Conservation (phyloP, 2,797 vertebrate genomes). For the Tympanoctomys barrerae region DNA sequence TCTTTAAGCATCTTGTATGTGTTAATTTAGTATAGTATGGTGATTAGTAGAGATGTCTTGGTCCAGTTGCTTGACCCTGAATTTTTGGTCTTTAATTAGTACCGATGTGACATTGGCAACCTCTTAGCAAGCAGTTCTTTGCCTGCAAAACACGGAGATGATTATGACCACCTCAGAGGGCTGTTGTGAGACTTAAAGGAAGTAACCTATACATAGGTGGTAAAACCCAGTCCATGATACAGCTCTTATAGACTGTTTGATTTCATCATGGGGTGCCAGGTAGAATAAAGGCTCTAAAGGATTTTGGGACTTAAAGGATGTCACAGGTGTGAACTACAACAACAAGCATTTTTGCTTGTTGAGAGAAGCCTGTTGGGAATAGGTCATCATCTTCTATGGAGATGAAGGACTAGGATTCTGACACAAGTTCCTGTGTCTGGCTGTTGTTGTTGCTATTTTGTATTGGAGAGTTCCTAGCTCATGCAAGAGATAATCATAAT, state of each 20-base stretch:
- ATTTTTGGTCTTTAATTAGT: constrained; percentile 9
- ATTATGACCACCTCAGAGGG: neutral
- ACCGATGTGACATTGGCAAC: neutral
- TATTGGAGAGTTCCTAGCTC: neutral
- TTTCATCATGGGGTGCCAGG: neutral
- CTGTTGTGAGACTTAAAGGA: neutral
- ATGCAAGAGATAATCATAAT: constrained; percentile 43
- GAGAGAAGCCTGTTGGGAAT: neutral
- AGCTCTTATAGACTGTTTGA: neutral
- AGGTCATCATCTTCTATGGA: neutral
- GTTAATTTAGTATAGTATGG: neutral
- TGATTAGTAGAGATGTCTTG: neutral
- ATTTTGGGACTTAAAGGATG: neutral
- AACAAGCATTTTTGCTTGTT: neutral
- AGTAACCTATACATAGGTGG: neutral
- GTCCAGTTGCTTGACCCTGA: neutral
- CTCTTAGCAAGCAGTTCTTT: neutral
- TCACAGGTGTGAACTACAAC: neutral
- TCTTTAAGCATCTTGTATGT: neutral
- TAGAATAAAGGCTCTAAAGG: neutral
- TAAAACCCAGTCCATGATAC: neutral
- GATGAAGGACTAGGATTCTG: neutral
- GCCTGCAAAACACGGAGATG: neutral
- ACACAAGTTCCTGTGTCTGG: neutral
- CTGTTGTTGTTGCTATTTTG: constrained; percentile 21